Evolutionary conservation across 2,888 invertebrate genomes (phyloP), one percentile per base, ranked within the genome.

Genomic region (Trimorus sp.): DNA sequence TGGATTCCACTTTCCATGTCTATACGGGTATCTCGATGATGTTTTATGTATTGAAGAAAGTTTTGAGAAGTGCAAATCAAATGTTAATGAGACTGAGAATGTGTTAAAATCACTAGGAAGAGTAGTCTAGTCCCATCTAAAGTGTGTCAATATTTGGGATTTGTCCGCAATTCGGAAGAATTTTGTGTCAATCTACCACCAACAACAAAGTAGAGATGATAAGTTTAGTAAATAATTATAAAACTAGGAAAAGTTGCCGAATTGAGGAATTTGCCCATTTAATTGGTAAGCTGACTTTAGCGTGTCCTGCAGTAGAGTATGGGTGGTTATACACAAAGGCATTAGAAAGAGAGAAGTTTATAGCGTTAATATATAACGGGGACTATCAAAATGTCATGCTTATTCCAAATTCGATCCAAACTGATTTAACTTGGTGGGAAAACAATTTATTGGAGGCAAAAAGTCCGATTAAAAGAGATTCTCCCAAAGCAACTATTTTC

Each of bases 141-240:
- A 38, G 45, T 38, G 9, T 78, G 78, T 40, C 40, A 78, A 42
- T 78, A 9, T 78, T 14, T 49, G 53, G n/a, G n/a, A n/a, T n/a
- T n/a, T n/a, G n/a, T n/a, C n/a, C n/a, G n/a, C n/a, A n/a, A n/a
- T n/a, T n/a, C n/a, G n/a, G n/a, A n/a, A n/a, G n/a, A n/a, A n/a
- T n/a, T n/a, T n/a, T n/a, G n/a, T n/a, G n/a, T n/a, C n/a, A n/a
- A n/a, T 45, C 58, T 78, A 12, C 54, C 70, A 11, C 38, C 12
- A 15, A 53, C 7, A 79, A 79, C 58, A 58, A 42, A 11, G n/a
- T 16, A 9, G 14, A 71, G 0, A 45, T 78, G 12, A 7, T 14
- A 8, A n/a, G 9, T 40, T 69, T n/a, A 48, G 14, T 53, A 12
- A 6, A 2, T 9, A 48, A 40, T n/a, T 54, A 62, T 15, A 11